phyloP scores from a whole-genome alignment of 2,797 vertebrate genomes.

The Melanotaenia trifasciata region DNA sequence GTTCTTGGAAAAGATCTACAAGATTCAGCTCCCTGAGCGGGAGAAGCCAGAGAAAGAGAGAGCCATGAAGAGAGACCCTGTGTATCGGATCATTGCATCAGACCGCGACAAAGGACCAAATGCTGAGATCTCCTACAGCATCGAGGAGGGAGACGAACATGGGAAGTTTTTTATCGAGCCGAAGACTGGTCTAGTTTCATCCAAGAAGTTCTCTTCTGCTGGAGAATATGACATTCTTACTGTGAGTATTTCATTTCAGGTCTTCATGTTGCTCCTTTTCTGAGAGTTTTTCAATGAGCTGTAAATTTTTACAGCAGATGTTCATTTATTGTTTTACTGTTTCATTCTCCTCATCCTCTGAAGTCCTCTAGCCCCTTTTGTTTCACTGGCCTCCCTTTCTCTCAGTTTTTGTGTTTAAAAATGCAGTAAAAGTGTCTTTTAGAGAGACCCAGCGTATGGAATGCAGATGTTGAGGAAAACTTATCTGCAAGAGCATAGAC shows the following conservation, averaged over 20 bases:
- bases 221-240: constrained; percentile 97
- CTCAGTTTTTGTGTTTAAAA: constrained; percentile 1
- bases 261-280: not conserved
- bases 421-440: constrained; percentile 2
- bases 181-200: constrained; percentile 95
- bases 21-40: constrained; percentile 92
- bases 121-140: constrained; percentile 97
- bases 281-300: constrained; percentile 16
- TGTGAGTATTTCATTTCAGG: constrained; percentile 82
- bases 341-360: constrained; percentile 15
- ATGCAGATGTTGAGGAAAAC: constrained; percentile 8
- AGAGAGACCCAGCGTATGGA: constrained; percentile 10
- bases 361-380: not conserved
- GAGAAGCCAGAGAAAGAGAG: constrained; percentile 89
- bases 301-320: constrained; percentile 24
- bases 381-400: not conserved
- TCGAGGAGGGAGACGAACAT: constrained; percentile 94
- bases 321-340: constrained; percentile 34
- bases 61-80: constrained; percentile 85
- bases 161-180: constrained; percentile 98
- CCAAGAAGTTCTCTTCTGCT: constrained; percentile 93
- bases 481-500: constrained; percentile 1
- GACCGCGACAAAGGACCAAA: constrained; percentile 94
- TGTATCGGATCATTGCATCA: constrained; percentile 93
- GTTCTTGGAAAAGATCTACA: constrained; percentile 98